Conservation (phyloP, 2,113 vertebrate genomes). For the Anseranas semipalmata region DNA sequence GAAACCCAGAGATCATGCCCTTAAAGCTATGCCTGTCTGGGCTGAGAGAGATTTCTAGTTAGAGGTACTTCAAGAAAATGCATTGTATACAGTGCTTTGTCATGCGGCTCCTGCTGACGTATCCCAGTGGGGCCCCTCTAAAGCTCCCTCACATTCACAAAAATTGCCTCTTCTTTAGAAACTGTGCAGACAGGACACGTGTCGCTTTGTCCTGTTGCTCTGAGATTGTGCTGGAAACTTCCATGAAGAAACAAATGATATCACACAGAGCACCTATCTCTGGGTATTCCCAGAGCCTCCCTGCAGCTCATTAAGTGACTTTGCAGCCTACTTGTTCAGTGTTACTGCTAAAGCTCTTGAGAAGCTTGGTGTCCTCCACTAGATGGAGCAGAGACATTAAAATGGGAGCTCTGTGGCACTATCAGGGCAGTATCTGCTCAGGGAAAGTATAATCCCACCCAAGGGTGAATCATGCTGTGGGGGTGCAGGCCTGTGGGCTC, state of each 20-base stretch:
- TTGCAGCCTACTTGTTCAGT: not conserved
- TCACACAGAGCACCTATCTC: rapidly evolving
- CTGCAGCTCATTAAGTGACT: not conserved
- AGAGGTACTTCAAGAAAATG: not conserved
- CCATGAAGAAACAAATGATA: not conserved
- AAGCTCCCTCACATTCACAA: not conserved
- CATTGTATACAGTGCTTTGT: not conserved
- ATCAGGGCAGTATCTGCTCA: not conserved
- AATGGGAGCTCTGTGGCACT: not conserved
- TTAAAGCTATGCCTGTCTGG: not conserved
- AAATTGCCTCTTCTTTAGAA: not conserved
- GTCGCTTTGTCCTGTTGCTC: not conserved
- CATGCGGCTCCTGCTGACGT: not conserved
- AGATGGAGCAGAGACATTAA: conserved; percentile 64
- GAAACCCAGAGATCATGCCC: not conserved
- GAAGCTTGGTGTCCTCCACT: conserved; percentile 37
- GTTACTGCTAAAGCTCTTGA: not conserved
- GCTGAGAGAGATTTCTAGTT: not conserved
- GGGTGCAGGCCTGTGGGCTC: conserved; percentile 68
- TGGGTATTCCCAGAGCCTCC: not conserved
- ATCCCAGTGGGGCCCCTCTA: not conserved
- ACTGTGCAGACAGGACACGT: not conserved
- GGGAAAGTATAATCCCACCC: conserved; percentile 59
- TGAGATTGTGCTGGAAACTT: not conserved
- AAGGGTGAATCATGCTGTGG: conserved; percentile 67